phyloP scores from a whole-genome alignment of 1,140 invertebrate species.

The Camponotus vicinus region DNA sequence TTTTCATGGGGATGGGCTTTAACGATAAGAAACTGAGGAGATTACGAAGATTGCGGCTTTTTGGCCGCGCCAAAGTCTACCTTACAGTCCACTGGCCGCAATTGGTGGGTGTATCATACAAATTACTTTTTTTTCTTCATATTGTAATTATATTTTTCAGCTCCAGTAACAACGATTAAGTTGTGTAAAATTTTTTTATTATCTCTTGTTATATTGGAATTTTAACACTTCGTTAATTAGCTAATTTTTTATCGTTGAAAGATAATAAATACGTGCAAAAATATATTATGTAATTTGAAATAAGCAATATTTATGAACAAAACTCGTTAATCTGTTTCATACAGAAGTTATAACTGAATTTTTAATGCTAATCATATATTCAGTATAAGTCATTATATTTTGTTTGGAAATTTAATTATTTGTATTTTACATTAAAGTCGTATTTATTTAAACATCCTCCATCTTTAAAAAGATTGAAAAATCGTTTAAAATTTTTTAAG shows the following conservation, averaged over 20 bases:
- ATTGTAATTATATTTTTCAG: not conserved
- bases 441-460: no score
- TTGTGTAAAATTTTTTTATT: not conserved
- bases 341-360: not conserved
- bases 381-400: not conserved
- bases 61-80: slow-evolving; percentile 89
- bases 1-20: slow-evolving; percentile 87
- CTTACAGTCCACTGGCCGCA: slow-evolving; percentile 88
- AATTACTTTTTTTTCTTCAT: not conserved
- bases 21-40: slow-evolving; percentile 88
- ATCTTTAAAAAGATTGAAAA: no score
- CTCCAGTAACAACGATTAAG: not conserved
- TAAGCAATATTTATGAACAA: not conserved
- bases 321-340: not conserved
- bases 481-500: no score
- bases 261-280: not conserved
- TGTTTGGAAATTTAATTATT: not conserved
- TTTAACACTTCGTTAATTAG: not conserved
- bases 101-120: slow-evolving; percentile 84
- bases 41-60: slow-evolving; percentile 88
- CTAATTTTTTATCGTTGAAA: slow-evolving; percentile 15
- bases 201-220: not conserved
- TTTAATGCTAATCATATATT: not conserved
- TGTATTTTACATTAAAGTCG: not conserved
- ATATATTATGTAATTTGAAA: not conserved